Evolutionary conservation across 2,113 vertebrate species (phyloP).

Genomic region (Pseudolaguvia tuberculata): DNA sequence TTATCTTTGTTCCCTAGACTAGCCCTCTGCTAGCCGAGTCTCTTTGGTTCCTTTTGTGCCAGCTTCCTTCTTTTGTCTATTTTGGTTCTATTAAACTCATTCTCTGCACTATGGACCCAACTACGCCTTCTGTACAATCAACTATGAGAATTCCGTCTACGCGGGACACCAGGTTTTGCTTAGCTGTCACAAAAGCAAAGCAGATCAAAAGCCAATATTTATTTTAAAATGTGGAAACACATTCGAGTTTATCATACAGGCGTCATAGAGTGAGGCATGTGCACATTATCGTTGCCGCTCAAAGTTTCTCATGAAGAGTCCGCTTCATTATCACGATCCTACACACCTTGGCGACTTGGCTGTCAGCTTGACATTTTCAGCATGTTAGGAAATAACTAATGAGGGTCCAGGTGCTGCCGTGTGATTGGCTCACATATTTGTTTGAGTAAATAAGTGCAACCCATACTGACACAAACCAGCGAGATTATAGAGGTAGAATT

Average conservation of each 20-base stretch:
- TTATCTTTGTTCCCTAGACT: too few relatives aligned
- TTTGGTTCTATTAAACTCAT: too few relatives aligned
- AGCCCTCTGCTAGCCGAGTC: too few relatives aligned
- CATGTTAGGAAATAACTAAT: slow-evolving; percentile 41
- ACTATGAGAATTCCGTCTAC: background rate
- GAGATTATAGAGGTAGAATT: slow-evolving; percentile 8
- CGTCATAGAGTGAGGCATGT: slow-evolving; percentile 16
- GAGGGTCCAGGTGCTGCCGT: slow-evolving; percentile 52
- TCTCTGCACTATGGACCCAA: too few relatives aligned
- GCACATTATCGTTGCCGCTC: slow-evolving; percentile 46
- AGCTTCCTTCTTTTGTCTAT: too few relatives aligned
- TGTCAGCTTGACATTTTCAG: slow-evolving; percentile 44
- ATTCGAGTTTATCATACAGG: slow-evolving; percentile 35
- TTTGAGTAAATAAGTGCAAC: background rate
- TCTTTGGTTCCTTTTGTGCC: too few relatives aligned
- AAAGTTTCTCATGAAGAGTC: slow-evolving; percentile 35
- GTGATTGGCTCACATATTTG: slow-evolving; percentile 41
- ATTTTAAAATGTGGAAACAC: slow-evolving; percentile 29
- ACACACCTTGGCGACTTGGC: slow-evolving; percentile 42
- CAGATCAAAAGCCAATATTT: slow-evolving; percentile 36
- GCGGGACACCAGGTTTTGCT: background rate
- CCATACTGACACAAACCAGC: too few relatives aligned
- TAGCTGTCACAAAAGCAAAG: slow-evolving; percentile 1
- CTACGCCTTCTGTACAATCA: too few relatives aligned
- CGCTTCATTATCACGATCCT: slow-evolving; percentile 46